Evolutionary conservation across 2,888 invertebrate species (phyloP).

Genomic region (Colostygia pectinataria): DNA sequence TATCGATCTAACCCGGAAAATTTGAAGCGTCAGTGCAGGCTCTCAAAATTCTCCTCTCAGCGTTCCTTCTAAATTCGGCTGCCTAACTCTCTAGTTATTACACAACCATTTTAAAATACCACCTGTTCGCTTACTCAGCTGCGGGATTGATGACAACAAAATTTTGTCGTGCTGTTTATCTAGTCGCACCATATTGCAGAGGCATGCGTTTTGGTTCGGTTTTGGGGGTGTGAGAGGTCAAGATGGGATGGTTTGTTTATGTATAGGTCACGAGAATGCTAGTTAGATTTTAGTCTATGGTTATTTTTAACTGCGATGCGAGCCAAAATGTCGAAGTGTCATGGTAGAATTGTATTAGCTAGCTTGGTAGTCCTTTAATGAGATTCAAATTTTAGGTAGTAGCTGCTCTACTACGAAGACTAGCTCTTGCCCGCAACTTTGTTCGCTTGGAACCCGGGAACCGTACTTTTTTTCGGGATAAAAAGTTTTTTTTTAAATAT

Average conservation of each 20-base stretch:
- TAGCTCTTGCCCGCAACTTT: too few relatives aligned
- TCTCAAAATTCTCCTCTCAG: conserved; percentile 8
- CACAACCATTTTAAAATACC: conserved; percentile 20
- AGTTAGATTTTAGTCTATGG: conserved; percentile 51
- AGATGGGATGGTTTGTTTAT: conserved; percentile 36
- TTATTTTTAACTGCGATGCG: conserved; percentile 56
- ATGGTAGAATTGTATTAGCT: conserved; percentile 31
- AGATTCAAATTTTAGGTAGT: too few relatives aligned
- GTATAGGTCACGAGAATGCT: conserved; percentile 51
- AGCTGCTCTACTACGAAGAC: too few relatives aligned
- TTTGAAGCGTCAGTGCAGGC: conserved; percentile 35
- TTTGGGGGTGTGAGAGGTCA: conserved; percentile 28
- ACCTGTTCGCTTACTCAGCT: conserved; percentile 4
- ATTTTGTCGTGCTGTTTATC: conserved; percentile 26
- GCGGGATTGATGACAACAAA: conserved; percentile 1
- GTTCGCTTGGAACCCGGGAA: too few relatives aligned
- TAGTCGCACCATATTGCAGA: conserved; percentile 28
- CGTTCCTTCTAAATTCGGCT: conserved; percentile 18
- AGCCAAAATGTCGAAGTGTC: conserved; percentile 63
- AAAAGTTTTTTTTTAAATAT: too few relatives aligned
- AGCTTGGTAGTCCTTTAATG: conserved; percentile 8
- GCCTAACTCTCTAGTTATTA: conserved; percentile 24
- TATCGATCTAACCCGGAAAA: conserved; percentile 49
- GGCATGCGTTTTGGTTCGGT: conserved; percentile 39
- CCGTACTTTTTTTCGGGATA: too few relatives aligned